A percentile compares a stretch with the other conserved stretches of the same genome.
Conservation (phyloP, 2,113 vertebrate genomes). For the Vidua chalybeata region DNA sequence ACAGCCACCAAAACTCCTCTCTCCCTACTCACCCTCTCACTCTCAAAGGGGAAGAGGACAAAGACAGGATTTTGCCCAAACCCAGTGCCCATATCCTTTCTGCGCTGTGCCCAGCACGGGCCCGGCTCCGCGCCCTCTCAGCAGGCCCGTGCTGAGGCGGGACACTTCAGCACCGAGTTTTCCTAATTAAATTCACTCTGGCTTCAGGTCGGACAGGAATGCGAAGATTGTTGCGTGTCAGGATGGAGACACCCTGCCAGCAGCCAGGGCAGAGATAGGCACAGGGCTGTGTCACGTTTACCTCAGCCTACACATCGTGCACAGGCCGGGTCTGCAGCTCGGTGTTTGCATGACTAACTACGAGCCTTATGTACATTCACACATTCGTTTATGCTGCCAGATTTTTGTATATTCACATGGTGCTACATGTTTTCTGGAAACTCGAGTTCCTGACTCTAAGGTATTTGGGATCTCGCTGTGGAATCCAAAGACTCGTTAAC, state of each 20-base stretch:
- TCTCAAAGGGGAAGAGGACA: neutral
- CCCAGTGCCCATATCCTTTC: no score
- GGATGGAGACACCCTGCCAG: conserved; percentile 26
- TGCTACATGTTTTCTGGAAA: neutral
- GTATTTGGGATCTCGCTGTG: neutral
- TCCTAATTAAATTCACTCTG: neutral
- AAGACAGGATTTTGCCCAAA: neutral
- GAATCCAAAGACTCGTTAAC: neutral
- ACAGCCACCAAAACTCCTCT: neutral
- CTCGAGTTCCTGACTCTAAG: neutral
- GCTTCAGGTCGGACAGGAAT: conserved; percentile 20
- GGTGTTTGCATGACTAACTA: neutral
- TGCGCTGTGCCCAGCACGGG: neutral
- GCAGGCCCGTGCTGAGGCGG: neutral
- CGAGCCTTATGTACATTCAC: neutral
- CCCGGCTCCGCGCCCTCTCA: neutral
- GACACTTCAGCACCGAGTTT: neutral
- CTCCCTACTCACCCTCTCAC: neutral
- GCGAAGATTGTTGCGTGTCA: neutral
- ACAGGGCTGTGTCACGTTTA: conserved; percentile 4
- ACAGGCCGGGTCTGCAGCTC: neutral
- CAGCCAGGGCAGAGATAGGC: conserved; percentile 6
- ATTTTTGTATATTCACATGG: neutral
- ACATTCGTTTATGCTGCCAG: neutral
- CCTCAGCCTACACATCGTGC: neutral